A percentile compares a stretch with the other conserved stretches of the same genome.
phyloP scores from a whole-genome alignment of 1,140 invertebrate genomes.

The honey bee (Apis mellifera) region DNA sequence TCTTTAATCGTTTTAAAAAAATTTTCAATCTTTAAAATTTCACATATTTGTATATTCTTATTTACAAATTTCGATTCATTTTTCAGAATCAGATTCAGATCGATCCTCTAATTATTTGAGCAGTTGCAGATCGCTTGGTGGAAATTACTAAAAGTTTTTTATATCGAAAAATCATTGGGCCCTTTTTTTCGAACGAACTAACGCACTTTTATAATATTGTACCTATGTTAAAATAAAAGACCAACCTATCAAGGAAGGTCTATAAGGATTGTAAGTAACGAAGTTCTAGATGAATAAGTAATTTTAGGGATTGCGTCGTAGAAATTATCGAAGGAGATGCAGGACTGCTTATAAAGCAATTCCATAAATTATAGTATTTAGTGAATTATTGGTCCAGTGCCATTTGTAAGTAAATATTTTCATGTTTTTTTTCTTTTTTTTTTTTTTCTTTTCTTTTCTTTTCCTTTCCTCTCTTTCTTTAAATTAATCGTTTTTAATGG shows the following conservation, averaged over 20 bases:
- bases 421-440: neutral
- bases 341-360: neutral
- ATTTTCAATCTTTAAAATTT: neutral
- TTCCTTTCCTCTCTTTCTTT: neutral
- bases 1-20: neutral
- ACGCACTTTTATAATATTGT: constrained; percentile 60
- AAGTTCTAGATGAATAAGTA: constrained; percentile 59
- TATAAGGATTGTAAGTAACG: constrained; percentile 56
- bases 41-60: neutral
- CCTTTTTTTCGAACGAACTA: constrained; percentile 50
- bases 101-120: constrained; percentile 8
- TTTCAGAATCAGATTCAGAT: neutral
- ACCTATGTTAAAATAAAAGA: constrained; percentile 51
- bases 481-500: neutral
- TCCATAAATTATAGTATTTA: neutral
- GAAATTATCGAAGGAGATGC: constrained; percentile 57
- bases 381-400: neutral
- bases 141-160: constrained; percentile 9
- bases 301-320: constrained; percentile 55
- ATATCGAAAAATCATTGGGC: constrained; percentile 29
- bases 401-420: neutral
- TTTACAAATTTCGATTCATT: neutral
- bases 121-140: neutral
- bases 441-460: neutral
- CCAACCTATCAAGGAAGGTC: constrained; percentile 19